Evolutionary conservation across 2,888 invertebrate species (phyloP).

Genomic region (Sussaba pulchella): DNA sequence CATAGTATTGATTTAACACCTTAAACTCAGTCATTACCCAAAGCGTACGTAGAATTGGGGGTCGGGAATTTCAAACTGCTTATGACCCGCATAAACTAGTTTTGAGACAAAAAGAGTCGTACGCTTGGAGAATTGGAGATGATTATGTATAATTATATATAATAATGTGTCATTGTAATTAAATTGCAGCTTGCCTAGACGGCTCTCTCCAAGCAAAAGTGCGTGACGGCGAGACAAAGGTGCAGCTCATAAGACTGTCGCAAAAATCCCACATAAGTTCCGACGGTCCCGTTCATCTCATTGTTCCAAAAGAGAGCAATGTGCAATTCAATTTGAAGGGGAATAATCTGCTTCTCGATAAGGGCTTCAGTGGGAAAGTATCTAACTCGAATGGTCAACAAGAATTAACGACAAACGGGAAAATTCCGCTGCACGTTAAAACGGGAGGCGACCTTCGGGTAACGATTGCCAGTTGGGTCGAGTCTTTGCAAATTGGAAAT

Average conservation of each 20-base stretch:
- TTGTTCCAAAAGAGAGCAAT: constrained; percentile 71
- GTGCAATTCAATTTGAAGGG: constrained; percentile 59
- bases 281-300: constrained; percentile 75
- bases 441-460: constrained; percentile 63
- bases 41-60: no score
- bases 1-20: no score
- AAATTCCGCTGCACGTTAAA: constrained; percentile 61
- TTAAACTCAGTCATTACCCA: no score
- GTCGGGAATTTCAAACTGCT: no score
- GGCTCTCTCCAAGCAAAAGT: constrained; percentile 78
- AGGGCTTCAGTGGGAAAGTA: constrained; percentile 47
- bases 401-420: constrained; percentile 43
- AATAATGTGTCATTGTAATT: constrained; percentile 27
- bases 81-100: no score
- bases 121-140: not conserved
- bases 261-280: constrained; percentile 78
- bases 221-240: constrained; percentile 77
- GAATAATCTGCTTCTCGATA: constrained; percentile 62
- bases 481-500: constrained; percentile 68
- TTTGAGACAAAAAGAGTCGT: not conserved
- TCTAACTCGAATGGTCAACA: constrained; percentile 46
- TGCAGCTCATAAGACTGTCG: constrained; percentile 80
- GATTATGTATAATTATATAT: not conserved
- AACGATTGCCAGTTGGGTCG: constrained; percentile 68
- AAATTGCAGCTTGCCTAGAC: constrained; percentile 81